These are phyloP conservation scores for Mola mola DNA, from an alignment of 2,113 vertebrate genomes.

Conservation along the genomic window DNA sequence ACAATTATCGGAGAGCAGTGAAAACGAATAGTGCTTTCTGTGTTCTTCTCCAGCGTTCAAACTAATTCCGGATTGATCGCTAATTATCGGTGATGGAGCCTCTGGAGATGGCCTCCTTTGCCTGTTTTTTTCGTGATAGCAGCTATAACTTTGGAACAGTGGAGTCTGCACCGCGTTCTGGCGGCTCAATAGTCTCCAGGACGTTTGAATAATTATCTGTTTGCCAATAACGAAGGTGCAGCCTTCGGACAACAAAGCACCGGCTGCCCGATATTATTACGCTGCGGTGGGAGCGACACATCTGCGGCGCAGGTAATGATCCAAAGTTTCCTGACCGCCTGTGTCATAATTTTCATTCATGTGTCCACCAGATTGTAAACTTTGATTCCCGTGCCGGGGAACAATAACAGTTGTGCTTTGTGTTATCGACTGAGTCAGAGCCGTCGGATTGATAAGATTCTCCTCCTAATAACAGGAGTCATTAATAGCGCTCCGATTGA, in stretches of 20 bases:
- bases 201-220: slow-evolving; percentile 69
- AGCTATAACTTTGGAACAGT: slow-evolving; percentile 71
- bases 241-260: slow-evolving; percentile 56
- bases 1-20: slow-evolving; percentile 78
- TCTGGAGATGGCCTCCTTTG: slow-evolving; percentile 56
- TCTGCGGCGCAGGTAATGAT: slow-evolving; percentile 28
- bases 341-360: slow-evolving; percentile 37
- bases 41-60: slow-evolving; percentile 80
- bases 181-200: slow-evolving; percentile 67
- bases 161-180: slow-evolving; percentile 47
- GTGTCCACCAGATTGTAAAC: slow-evolving; percentile 4
- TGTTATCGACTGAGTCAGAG: slow-evolving; percentile 51
- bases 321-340: background rate
- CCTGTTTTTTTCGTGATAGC: slow-evolving; percentile 62
- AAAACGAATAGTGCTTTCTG: slow-evolving; percentile 79
- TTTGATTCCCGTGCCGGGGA: background rate
- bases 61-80: slow-evolving; percentile 81
- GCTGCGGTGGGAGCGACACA: slow-evolving; percentile 35
- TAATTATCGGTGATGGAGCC: slow-evolving; percentile 76
- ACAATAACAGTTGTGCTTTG: slow-evolving; percentile 13
- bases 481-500: slow-evolving; percentile 50
- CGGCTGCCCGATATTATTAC: slow-evolving; percentile 36
- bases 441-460: slow-evolving; percentile 48
- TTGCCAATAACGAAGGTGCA: slow-evolving; percentile 63
- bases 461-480: slow-evolving; percentile 39